Evolutionary conservation across 1,140 invertebrate genomes (phyloP), one percentile per base, ranked within the genome.

Genomic region (Euura saliciscinereae): DNA sequence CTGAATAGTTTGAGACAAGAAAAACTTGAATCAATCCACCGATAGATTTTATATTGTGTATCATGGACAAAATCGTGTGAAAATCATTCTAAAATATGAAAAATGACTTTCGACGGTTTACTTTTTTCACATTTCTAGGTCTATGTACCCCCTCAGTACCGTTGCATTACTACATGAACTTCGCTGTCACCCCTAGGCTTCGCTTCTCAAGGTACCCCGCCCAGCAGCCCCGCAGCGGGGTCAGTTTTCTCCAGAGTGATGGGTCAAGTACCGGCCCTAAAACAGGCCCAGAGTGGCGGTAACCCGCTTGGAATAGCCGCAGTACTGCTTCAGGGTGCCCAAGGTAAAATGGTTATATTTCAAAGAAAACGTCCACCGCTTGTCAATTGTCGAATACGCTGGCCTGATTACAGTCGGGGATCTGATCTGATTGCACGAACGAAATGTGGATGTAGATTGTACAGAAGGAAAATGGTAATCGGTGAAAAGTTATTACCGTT

Each of bases 241-340:
- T 82, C 84, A 71, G 83, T 82, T 74, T 85, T 86, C 79, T 83
- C 84, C 75, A 86, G 77, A 71, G 79, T 78, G 65, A 82, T 85
- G 8, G 68, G 43, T 45, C 64, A 11, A 74, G 71, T 67, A 68
- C 77, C 13, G 71, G 75, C 76, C 68, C 84, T 78, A 76, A 85
- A 84, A 78, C 82, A 84, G 75, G 74, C 78, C 74, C 80, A 78
- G 70, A 78, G 76, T 77, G 79, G 78, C 65, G 79, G 78, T 65
- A 86, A 82, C 77, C 81, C 84, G 45, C 84, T 88, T 65, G 86
- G 86, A 78, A 79, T 88, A 71, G 83, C 85, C 78, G 86, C 87
- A 71, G 86, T 85, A 64, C 83, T 88, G 70, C 81, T 87, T 51
- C 87, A 87, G 76, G 84, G 86, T 70, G 83, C 84, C 69, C 85